Percentiles rank a stretch among this genome's conserved stretches.
Conservation (phyloP, 1,140 invertebrate genomes). For the Aphelenchoides fujianensis region DNA sequence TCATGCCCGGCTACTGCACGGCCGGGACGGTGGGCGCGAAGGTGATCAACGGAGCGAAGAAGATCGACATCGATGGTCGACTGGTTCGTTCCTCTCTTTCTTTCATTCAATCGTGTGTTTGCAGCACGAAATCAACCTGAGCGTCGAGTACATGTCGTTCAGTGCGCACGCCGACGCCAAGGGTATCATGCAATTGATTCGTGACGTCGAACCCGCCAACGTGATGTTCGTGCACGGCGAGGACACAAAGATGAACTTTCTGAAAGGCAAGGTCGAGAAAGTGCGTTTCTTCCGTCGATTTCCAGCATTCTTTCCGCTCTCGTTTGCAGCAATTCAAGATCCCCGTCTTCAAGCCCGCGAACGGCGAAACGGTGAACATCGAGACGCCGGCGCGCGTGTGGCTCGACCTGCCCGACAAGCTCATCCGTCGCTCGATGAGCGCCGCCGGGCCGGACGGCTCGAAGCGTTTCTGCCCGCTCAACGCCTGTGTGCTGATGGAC, state of each 20-base stretch:
- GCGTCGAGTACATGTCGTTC: conserved; percentile 99
- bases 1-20: conserved; percentile 99
- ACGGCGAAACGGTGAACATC: conserved; percentile 53
- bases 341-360: conserved; percentile 57
- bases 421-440: conserved; percentile 33
- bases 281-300: conserved; percentile 23
- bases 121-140: conserved; percentile 88
- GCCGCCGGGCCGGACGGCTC: conserved; percentile 37
- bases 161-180: conserved; percentile 99
- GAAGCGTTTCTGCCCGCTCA: conserved; percentile 51
- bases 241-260: conserved; percentile 73
- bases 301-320: conserved; percentile 5
- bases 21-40: conserved; percentile 96
- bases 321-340: conserved; percentile 50
- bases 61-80: conserved; percentile 76
- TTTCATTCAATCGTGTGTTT: too few species aligned
- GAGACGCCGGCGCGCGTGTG: conserved; percentile 20
- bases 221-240: conserved; percentile 94
- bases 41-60: conserved; percentile 90
- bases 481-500: conserved; percentile 42
- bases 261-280: conserved; percentile 53
- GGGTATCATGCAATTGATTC: conserved; percentile 98
- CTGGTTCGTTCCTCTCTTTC: too few species aligned
- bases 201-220: conserved; percentile 93
- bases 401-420: conserved; percentile 39